These are phyloP conservation scores for Mechanitis messenoides DNA, from an alignment of 2,888 invertebrate genomes.

Conservation along the genomic window DNA sequence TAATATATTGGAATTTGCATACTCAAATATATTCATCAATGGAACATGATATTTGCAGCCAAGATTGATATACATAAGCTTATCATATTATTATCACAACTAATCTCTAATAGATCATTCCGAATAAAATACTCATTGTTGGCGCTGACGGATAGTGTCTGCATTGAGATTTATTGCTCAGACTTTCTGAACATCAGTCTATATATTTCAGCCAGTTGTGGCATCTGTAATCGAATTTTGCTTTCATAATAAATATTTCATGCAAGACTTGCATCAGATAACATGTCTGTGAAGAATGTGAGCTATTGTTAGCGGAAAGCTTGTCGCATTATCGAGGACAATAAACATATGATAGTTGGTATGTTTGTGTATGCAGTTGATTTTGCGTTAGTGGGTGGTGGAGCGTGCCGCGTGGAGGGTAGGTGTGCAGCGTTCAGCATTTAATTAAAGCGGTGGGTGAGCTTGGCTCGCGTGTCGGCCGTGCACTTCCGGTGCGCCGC, in stretches of 20 bases:
- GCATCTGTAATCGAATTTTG: slow-evolving; percentile 16
- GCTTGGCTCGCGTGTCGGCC: slow-evolving; percentile 69
- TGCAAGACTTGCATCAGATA: slow-evolving; percentile 14
- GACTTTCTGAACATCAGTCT: slow-evolving; percentile 24
- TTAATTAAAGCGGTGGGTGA: slow-evolving; percentile 73
- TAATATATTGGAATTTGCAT: slow-evolving; percentile 4
- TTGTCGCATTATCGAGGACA: slow-evolving; percentile 19
- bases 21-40: slow-evolving; percentile 11
- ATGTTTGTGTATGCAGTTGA: slow-evolving; percentile 26
- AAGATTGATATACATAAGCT: not conserved
- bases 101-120: slow-evolving; percentile 40
- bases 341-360: slow-evolving; percentile 26
- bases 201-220: slow-evolving; percentile 17
- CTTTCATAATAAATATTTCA: slow-evolving; percentile 19
- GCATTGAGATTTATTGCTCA: slow-evolving; percentile 29
- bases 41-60: slow-evolving; percentile 15
- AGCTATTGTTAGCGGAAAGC: slow-evolving; percentile 2
- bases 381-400: slow-evolving; percentile 31
- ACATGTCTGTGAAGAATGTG: slow-evolving; percentile 11
- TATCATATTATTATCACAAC: slow-evolving; percentile 27
- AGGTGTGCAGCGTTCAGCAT: slow-evolving; percentile 65
- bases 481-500: slow-evolving; percentile 71
- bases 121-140: slow-evolving; percentile 37
- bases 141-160: slow-evolving; percentile 30
- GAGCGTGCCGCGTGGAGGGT: slow-evolving; percentile 43